A percentile compares a stretch with the other conserved stretches of the same genome.
phyloP scores from a whole-genome alignment of 2,797 vertebrate genomes.

The Halcyon smyrnensis region DNA sequence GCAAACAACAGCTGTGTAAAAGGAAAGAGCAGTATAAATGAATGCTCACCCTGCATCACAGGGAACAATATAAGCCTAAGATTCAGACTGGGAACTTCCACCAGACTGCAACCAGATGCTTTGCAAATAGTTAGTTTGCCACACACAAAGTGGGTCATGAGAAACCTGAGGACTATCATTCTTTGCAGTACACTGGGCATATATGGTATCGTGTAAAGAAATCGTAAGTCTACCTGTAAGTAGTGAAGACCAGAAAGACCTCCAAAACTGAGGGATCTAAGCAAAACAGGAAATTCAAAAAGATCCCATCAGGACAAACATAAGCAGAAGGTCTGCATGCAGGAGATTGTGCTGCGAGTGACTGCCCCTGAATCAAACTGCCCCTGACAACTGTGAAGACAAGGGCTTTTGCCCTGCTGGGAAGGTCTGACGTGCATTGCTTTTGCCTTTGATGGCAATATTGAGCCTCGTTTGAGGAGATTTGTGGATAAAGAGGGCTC shows the following conservation, averaged over 20 bases:
- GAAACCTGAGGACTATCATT: neutral
- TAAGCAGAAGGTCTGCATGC: neutral
- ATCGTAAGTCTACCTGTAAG: fast-evolving
- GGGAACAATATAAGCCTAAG: neutral
- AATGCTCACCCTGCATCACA: constrained; percentile 58
- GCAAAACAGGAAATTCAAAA: neutral
- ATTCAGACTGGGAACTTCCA: constrained; percentile 50
- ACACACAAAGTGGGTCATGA: neutral
- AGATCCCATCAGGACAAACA: neutral
- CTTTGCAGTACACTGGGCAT: neutral
- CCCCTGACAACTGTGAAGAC: neutral
- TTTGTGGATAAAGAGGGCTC: neutral
- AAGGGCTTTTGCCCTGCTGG: neutral
- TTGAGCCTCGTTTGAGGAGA: constrained; percentile 15
- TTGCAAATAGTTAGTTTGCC: neutral
- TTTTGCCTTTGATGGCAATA: constrained; percentile 29
- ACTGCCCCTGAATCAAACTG: neutral
- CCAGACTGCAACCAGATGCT: constrained; percentile 35
- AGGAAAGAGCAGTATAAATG: constrained; percentile 67
- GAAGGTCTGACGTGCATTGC: neutral
- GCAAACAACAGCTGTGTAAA: constrained; percentile 75
- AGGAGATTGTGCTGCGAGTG: neutral
- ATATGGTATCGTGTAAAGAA: neutral
- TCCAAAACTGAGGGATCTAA: neutral
- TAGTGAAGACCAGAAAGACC: neutral